Evolutionary conservation across 2,888 invertebrate genomes (phyloP), one percentile per base, ranked within the genome.

Genomic region (Fissipunctia ypsillon): DNA sequence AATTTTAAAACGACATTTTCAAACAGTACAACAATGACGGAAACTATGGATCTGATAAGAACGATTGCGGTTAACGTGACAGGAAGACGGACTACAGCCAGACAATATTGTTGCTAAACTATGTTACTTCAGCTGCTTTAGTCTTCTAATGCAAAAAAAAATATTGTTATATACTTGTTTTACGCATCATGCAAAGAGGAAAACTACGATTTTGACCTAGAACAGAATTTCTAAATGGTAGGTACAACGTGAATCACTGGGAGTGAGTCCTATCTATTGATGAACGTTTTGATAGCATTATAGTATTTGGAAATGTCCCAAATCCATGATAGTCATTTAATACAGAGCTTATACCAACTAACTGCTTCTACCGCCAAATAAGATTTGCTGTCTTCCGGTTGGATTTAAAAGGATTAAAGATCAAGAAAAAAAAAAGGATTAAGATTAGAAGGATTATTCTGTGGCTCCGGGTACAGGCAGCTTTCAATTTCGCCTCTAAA

Each of bases 11-110:
- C 9, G 6, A 14, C 22, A 64, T 64, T 50, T 72, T 65, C 22
- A 31, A 70, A 78, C 41, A 41, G 28, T 52, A 35, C 14, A 67
- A 75, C 41, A 68, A 38, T n/a, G 52, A 19, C 78, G 59, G 79
- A 71, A 78, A 67, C 25, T 10, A 57, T n/a, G 41, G 19, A 64
- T 72, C 61, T 67, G 83, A 83, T 79, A 79, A 66, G 41, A 60
- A 60, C 45, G 28, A 54, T 54, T 45, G 67, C 22, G 50, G 56
- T 48, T 52, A 48, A 57, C 52, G 52, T 83, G 35, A 43, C 79
- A 43, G 78, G 66, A 78, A 64, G n/a, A 50, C 48, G 12, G 1
- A 48, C 45, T 48, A 78, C 10, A 43, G 41, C 45, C 45, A 35
- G 14, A 10, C 10, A 45, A 12, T 19, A 50, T 22, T 52, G 50